Conservation (phyloP, 2,113 vertebrate species). For the Ptilonorhynchus violaceus region DNA sequence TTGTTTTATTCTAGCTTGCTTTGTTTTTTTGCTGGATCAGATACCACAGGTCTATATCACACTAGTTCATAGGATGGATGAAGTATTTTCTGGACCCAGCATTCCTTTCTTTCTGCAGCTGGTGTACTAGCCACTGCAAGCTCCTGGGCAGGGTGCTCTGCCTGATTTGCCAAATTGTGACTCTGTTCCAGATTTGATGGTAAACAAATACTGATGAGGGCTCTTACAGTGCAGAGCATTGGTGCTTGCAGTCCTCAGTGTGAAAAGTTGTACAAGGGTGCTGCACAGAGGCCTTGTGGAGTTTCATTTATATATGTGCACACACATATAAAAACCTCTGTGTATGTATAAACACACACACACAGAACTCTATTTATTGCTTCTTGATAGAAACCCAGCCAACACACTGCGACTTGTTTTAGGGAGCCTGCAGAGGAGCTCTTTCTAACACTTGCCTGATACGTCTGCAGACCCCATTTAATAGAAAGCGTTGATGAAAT, state of each 20-base stretch:
- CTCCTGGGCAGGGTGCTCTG: background rate
- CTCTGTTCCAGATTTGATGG: background rate
- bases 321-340: rapidly evolving
- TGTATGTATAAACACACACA: background rate
- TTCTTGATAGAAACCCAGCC: background rate
- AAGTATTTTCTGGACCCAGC: background rate
- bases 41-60: background rate
- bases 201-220: background rate
- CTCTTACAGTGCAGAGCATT: background rate
- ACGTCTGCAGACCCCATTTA: background rate
- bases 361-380: background rate
- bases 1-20: background rate
- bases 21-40: background rate
- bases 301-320: rapidly evolving
- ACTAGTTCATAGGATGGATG: background rate
- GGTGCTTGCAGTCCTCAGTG: background rate
- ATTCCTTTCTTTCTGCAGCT: background rate
- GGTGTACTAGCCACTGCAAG: background rate
- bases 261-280: background rate
- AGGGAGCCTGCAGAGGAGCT: background rate
- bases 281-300: background rate
- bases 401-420: background rate
- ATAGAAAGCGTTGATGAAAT: background rate
- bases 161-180: background rate
- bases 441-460: background rate